Evolutionary conservation across 35 echinoderm and acorn worm species (phyloP), one percentile per base, ranked within the genome.

Genomic region (Heliocidaris erythrogramma): DNA sequence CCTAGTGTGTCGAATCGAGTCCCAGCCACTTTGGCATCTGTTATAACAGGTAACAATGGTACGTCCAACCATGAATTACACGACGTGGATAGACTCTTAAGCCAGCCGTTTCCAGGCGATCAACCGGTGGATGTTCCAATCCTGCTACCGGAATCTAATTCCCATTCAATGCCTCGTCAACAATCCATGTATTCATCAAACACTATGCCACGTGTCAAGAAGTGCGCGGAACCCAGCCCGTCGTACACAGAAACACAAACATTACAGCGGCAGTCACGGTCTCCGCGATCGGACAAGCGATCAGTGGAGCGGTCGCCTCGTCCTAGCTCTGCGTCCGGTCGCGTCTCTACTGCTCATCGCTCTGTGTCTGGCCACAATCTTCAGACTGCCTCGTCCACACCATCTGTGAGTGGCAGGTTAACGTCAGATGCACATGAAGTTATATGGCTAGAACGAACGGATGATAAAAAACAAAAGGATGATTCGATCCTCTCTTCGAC

Each of bases 341-440:
- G 91, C 2, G 49, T 92, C 49, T 92, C 91, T 30, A 92, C 91
- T 3, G 91, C 91, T 21, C 91, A 92, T 59, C 91, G 91, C 91
- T 92, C 91, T 59, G 91, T 92, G 13, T 92, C 91, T 92, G 91
- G 91, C 91, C 91, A 92, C 91, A 92, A 92, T 50, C 91, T 92
- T 92, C 91, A 92, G n/a, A 13, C 91, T 50, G 91, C 91, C 48
- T 52, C 91, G 12, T 92, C 91, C 3, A 92, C 91, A 4, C 91
- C 91, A 2, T 92, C 91, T 30, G 91, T 92, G n/a, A 92, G 91
- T 27, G 91, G 91, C 17, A 52, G 21, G 49, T 0, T 92, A 30
- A 17, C 91, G 5, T 48, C 91, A n/a, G 91, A 59, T 42, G 13
- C 47, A 18, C 48, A 5, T 30, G 91, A 92, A 92, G 91, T 53